A percentile compares a stretch with the other conserved stretches of the same genome.
These are phyloP conservation scores for Pionites leucogaster DNA, from an alignment of 2,113 vertebrate species.

Conservation along the genomic window DNA sequence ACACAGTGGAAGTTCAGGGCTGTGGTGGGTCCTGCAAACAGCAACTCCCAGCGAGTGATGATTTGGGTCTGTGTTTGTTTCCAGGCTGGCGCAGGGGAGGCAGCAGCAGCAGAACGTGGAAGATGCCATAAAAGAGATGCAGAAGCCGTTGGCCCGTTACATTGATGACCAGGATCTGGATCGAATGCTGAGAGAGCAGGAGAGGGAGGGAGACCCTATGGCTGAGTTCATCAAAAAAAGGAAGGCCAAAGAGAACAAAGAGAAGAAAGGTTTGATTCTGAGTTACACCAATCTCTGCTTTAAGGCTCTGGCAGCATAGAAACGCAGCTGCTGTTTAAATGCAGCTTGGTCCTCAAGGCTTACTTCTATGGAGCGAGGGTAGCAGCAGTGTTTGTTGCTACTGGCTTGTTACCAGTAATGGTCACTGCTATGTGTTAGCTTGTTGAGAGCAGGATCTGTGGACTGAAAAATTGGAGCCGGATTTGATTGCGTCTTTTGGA, in stretches of 20 bases:
- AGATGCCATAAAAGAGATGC: conserved; percentile 86
- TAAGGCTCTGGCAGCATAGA: background rate
- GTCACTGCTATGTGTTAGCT: rapidly evolving
- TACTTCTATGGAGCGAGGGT: rapidly evolving
- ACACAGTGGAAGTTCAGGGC: rapidly evolving
- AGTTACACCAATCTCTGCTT: rapidly evolving
- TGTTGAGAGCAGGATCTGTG: background rate
- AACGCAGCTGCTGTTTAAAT: background rate
- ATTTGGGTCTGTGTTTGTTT: background rate
- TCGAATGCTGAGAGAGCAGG: conserved; percentile 89
- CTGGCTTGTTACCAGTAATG: rapidly evolving
- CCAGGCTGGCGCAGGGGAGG: conserved; percentile 85
- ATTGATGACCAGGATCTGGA: conserved; percentile 92
- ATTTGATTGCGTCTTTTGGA: too few relatives aligned
- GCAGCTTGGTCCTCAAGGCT: background rate
- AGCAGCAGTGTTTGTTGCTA: rapidly evolving
- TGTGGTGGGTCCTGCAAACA: rapidly evolving
- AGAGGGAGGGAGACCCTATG: conserved; percentile 96
- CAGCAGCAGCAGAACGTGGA: conserved; percentile 90
- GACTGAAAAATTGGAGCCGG: background rate
- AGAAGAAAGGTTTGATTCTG: conserved; percentile 75
- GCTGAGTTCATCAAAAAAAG: conserved; percentile 87
- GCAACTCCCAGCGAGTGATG: rapidly evolving
- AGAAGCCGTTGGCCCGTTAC: conserved; percentile 92
- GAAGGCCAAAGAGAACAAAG: conserved; percentile 81